Conservation (phyloP, 2,888 invertebrate species). For the Panorpa germanica region DNA sequence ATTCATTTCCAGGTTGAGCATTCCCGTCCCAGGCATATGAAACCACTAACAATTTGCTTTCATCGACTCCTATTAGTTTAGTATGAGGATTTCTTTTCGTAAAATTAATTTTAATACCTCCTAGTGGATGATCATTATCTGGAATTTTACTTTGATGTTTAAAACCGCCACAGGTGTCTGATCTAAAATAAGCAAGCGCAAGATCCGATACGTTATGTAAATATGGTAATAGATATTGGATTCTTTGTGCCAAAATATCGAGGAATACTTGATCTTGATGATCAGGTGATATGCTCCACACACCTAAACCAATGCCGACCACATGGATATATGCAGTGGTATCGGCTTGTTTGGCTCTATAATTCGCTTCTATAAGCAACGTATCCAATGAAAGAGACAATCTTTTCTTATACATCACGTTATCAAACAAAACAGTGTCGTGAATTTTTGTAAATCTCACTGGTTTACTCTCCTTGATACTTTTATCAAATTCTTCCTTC, state of each 20-base stretch:
- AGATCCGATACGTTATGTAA: constrained; percentile 14
- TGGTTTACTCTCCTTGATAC: no score
- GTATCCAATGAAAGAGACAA: constrained; percentile 21
- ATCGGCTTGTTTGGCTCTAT: constrained; percentile 21
- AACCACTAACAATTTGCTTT: constrained; percentile 29
- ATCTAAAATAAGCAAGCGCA: constrained; percentile 15
- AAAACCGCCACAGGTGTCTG: constrained; percentile 12
- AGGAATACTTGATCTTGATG: constrained; percentile 16
- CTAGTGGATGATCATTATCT: constrained; percentile 16
- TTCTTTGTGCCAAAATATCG: constrained; percentile 15
- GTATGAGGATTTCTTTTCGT: constrained; percentile 27
- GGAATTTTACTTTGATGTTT: constrained; percentile 11
- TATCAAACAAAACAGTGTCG: constrained; percentile 18
- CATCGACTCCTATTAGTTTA: constrained; percentile 22
- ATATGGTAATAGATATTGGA: constrained; percentile 13
- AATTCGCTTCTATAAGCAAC: constrained; percentile 23
- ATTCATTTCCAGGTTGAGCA: constrained; percentile 43
- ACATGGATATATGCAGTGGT: constrained; percentile 24
- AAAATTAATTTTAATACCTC: constrained; percentile 26
- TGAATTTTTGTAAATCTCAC: constrained; percentile 12
- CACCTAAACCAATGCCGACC: constrained; percentile 18
- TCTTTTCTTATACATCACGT: constrained; percentile 22
- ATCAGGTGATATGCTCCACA: constrained; percentile 14
- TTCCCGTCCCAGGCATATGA: constrained; percentile 47
- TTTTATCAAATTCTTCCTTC: constrained; percentile 6